A percentile compares a stretch with the other conserved stretches of the same genome.
Conservation (phyloP, 2,797 vertebrate species). For the Neosilurus hyrtlii region DNA sequence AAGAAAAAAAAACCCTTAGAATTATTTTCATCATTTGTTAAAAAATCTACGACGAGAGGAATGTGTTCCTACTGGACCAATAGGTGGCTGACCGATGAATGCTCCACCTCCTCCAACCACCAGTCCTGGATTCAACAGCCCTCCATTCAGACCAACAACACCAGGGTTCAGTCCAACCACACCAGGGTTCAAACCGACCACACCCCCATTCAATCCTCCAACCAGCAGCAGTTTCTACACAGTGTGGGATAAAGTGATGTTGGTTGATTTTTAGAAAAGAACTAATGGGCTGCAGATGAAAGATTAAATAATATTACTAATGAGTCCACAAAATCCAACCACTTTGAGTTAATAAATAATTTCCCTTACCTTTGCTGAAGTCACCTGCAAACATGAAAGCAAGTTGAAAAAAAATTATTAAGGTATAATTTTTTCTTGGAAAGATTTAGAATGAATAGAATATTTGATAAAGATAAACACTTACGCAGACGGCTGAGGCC, state of each 20-base stretch:
- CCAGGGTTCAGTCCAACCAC: slow-evolving; percentile 36
- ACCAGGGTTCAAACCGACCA: slow-evolving; percentile 38
- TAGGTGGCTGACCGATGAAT: slow-evolving; percentile 42
- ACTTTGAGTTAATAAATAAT: background rate
- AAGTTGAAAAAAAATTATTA: background rate
- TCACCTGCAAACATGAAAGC: slow-evolving; percentile 30
- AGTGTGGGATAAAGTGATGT: background rate
- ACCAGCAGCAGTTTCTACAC: slow-evolving; percentile 47
- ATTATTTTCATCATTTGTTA: background rate
- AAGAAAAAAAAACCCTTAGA: too few species aligned
- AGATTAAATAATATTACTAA: background rate
- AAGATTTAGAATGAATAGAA: background rate
- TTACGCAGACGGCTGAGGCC: slow-evolving; percentile 30
- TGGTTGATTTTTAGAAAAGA: background rate
- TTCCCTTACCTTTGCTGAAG: slow-evolving; percentile 45
- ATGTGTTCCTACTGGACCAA: slow-evolving; percentile 32
- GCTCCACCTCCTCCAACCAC: slow-evolving; percentile 39
- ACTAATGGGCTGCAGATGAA: background rate
- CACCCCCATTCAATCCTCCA: slow-evolving; percentile 46
- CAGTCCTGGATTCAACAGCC: slow-evolving; percentile 35
- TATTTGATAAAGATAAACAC: background rate
- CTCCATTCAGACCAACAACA: slow-evolving; percentile 46
- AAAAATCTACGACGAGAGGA: background rate
- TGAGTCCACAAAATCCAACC: background rate
- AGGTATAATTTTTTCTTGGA: too few species aligned